Base-by-base conservation (phyloP, 2,888 invertebrate genomes). In the Dichetophora obliterata region DNA sequence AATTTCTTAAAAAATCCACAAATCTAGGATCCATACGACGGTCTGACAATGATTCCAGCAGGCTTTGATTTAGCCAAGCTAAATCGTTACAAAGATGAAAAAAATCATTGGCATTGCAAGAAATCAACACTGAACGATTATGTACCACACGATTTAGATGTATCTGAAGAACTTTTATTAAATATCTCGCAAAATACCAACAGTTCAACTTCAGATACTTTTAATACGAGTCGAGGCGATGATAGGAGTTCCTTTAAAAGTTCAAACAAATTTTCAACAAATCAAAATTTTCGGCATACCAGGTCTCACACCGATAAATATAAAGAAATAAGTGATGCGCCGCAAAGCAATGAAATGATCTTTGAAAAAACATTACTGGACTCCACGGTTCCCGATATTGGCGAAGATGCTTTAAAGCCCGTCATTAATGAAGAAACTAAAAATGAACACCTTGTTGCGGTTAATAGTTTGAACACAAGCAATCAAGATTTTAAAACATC, bases 71-170 rank as follows among this genome's bases (percentile, higher is more conserved):
- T 84, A 59, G 77, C 82, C 6, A 83, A 82, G 43, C 63, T 84
- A 19, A 72, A 75, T 31, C 77, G 59, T 6, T 82, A 83, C 19
- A 81, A 77, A 11, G 75, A 84, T 24, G 83, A 82, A 77, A 68
- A 80, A 37, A 82, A 81, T 22, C 84, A 84, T 74, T 84, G 84
- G 84, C 84, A 84, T 63, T 83, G 84, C 6, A 84, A 83, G 73
- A 81, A 82, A 66, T 79, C 82, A n/a, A 84, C 84, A 8, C 79
- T 79, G 6, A 68, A 81, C 50, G 82, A 83, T 63, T 34, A 68
- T 66, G 52, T 81, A 14, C 79, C 81, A 22, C 81, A 81, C 16
- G 78, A 80, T 77, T 9, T 50, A 52, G 11, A 22, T 68, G 68
- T 48, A 34, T 34, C 61, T 61, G 0, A 76, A 77, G 19, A 81